Evolutionary conservation across 2,888 invertebrate species (phyloP).

Genomic region (Athalia rosae): DNA sequence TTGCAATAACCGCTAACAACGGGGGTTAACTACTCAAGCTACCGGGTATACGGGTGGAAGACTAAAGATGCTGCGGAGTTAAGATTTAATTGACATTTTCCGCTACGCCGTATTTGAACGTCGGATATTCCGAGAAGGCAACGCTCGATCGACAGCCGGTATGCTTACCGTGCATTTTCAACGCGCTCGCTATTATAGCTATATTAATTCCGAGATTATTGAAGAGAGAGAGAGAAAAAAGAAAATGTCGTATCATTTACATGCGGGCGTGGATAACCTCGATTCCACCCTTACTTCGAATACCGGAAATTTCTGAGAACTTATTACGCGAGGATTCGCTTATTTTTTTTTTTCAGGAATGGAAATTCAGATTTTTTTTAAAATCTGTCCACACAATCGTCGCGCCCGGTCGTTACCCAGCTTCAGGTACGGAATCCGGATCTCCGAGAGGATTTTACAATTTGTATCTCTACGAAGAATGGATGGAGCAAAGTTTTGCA

Average conservation of each 20-base stretch:
- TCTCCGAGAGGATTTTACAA: no score
- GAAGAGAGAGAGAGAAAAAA: not conserved
- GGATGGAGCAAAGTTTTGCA: no score
- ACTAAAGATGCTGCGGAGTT: conserved; percentile 12
- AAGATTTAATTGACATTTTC: conserved; percentile 43
- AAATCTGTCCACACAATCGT: no score
- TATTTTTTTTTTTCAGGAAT: no score
- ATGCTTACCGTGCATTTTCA: conserved; percentile 26
- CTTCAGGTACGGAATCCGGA: no score
- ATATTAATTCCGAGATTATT: conserved; percentile 16
- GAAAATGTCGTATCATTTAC: not conserved
- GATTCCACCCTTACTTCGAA: no score
- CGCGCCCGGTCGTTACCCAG: no score
- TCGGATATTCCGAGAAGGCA: not conserved
- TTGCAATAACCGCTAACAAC: conserved; percentile 36
- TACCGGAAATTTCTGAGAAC: no score
- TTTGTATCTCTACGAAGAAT: no score
- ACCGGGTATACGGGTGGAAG: not conserved
- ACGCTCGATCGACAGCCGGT: not conserved
- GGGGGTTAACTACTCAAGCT: not conserved
- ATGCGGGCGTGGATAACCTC: no score
- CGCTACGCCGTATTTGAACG: not conserved
- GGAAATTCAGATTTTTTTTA: no score
- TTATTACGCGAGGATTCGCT: no score
- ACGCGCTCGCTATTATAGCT: not conserved